Evolutionary conservation across 23 tunicate genomes (phyloP).

Genomic region (Oikopleura dioica): DNA sequence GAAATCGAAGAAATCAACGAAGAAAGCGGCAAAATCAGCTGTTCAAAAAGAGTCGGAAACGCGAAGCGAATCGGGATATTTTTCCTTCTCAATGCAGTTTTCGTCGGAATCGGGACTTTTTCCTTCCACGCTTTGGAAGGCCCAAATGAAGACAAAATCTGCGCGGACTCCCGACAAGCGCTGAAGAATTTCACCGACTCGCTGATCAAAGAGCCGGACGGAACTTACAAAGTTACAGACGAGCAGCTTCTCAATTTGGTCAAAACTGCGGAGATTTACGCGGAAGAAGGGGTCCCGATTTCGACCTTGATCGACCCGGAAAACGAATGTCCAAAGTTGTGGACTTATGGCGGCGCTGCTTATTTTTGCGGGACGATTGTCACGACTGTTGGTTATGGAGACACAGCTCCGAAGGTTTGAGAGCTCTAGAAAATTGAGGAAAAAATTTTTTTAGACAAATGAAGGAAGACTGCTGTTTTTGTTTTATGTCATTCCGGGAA

Average conservation of each 20-base stretch:
- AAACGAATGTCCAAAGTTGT: neutral
- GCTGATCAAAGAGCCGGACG: neutral
- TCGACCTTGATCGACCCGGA: neutral
- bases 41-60: neutral
- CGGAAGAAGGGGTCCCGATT: neutral
- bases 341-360: neutral
- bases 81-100: neutral
- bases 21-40: neutral
- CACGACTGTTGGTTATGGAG: slow-evolving; percentile 10
- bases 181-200: neutral
- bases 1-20: too few relatives aligned
- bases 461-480: neutral
- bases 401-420: slow-evolving; percentile 8
- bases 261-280: too few relatives aligned
- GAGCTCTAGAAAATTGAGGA: too few relatives aligned
- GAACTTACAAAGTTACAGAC: neutral
- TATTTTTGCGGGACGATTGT: slow-evolving; percentile 8
- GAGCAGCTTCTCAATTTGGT: neutral
- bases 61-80: neutral
- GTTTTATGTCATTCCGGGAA: neutral
- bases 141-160: neutral
- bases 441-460: too few relatives aligned
- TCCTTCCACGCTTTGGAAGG: neutral
- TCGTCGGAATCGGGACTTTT: neutral
- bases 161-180: neutral